Conservation (phyloP, 2,888 invertebrate genomes). For the Pediacus dermestoides region DNA sequence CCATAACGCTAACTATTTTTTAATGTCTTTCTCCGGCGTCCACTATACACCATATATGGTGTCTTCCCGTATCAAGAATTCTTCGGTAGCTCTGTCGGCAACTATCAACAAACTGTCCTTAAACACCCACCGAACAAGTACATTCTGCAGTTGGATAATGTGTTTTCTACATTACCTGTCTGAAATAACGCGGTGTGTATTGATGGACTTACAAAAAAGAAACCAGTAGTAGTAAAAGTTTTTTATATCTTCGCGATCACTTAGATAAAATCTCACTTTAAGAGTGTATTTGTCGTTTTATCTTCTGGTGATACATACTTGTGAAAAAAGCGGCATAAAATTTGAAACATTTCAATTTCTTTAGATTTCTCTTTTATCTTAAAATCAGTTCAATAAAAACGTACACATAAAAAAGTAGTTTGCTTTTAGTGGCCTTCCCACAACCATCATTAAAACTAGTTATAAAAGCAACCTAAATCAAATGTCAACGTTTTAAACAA, state of each 20-base stretch:
- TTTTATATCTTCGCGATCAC: constrained; percentile 12
- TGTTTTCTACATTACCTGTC: constrained; percentile 12
- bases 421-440: constrained; percentile 16
- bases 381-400: constrained; percentile 15
- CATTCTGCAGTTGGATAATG: constrained; percentile 10
- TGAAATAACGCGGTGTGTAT: constrained; percentile 6
- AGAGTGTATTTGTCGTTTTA: constrained; percentile 11
- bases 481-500: constrained; percentile 12
- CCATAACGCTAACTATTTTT: constrained; percentile 17
- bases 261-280: constrained; percentile 13
- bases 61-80: constrained; percentile 16
- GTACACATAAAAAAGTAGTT: constrained; percentile 15
- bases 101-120: constrained; percentile 14
- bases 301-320: constrained; percentile 8
- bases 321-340: constrained; percentile 16
- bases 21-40: constrained; percentile 15
- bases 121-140: constrained; percentile 20
- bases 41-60: constrained; percentile 15
- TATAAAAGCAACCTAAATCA: constrained; percentile 17
- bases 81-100: constrained; percentile 21
- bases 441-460: constrained; percentile 17
- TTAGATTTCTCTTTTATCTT: constrained; percentile 15
- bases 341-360: constrained; percentile 18
- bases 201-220: constrained; percentile 2
- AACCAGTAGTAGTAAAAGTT: too few species aligned